A percentile compares a stretch with the other conserved stretches of the same genome.
Evolutionary conservation across 2,797 vertebrate species (phyloP).

Genomic region (Microctenopoma steveboyesi): DNA sequence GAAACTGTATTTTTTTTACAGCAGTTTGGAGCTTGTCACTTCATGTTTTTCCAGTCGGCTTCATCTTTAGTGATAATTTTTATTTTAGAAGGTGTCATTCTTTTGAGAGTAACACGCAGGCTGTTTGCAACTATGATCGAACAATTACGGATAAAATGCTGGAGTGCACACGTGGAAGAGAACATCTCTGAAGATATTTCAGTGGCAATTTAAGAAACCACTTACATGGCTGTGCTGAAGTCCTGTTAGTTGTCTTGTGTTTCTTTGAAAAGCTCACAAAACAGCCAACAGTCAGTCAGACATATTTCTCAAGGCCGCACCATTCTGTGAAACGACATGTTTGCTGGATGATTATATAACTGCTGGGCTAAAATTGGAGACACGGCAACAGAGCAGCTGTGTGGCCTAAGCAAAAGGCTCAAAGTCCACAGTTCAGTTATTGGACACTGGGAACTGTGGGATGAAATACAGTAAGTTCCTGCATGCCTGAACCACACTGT

Average conservation of each 20-base stretch:
- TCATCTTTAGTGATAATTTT: not conserved
- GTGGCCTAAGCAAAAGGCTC: too few relatives aligned
- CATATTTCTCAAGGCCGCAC: not conserved
- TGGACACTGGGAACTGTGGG: not conserved
- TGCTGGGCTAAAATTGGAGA: not conserved
- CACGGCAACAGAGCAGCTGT: too few relatives aligned
- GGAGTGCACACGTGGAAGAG: not conserved
- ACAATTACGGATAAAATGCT: not conserved
- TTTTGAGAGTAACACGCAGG: not conserved
- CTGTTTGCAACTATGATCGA: not conserved
- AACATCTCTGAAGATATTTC: not conserved
- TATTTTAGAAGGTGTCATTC: not conserved
- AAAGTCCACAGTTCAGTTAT: not conserved
- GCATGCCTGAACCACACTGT: too few relatives aligned
- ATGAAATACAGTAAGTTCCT: not conserved
- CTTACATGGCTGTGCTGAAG: not conserved
- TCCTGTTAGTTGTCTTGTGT: not conserved
- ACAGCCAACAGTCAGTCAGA: not conserved
- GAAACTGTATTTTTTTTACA: constrained; percentile 19
- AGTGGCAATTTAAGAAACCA: too few relatives aligned
- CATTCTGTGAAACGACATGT: not conserved
- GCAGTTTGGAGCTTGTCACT: constrained; percentile 1
- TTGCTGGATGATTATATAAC: not conserved
- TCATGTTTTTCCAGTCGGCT: constrained; percentile 6
- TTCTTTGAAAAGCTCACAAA: not conserved